Evolutionary conservation across 2,888 invertebrate species (phyloP), one percentile per base, ranked within the genome.

Genomic region (Synergus itoensis): DNA sequence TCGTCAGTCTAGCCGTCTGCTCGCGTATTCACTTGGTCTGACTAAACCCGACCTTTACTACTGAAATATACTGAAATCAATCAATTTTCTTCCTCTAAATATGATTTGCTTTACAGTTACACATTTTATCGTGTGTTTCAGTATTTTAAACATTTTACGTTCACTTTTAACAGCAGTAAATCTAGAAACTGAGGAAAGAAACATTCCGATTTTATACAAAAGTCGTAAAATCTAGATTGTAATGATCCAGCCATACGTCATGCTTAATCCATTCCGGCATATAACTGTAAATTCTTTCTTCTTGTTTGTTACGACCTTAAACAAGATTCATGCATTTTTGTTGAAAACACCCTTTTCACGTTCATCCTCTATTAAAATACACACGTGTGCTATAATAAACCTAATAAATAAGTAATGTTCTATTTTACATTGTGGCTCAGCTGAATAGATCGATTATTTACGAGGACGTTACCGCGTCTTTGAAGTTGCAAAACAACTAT

Each of bases 361-460:
- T 28, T 14, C 5, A 3, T 21, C 12, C 62, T 57, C 40, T 73
- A 36, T 73, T 40, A n/a, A 53, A 73, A 53, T 73, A 36, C 53
- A 53, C 5, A n/a, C 53, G 48, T 36, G 53, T 36, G 12, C 41
- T 28, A 8, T 67, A 45, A 18, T 18, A 67, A 67, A 67, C 9
- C 4, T 53, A 36, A 53, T 36, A 73, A 73, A 73, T 73, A 73
- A 73, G 53, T 18, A 36, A 73, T 28, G 48, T 14, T 40, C 36
- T 36, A 48, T 14, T 40, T 76, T 28, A 43, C 62, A 14, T n/a
- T 60, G 40, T 41, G 62, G 40, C 76, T 76, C 16, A 11, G 45
- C n/a, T 73, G 36, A 57, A 73, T 76, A 41, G 62, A 76, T 76
- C 40, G 62, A 76, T 76, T 76, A 76, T 76, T 76, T 76, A 76